Evolutionary conservation across 1,140 invertebrate genomes (phyloP).

Genomic region (Cydia strobilella): DNA sequence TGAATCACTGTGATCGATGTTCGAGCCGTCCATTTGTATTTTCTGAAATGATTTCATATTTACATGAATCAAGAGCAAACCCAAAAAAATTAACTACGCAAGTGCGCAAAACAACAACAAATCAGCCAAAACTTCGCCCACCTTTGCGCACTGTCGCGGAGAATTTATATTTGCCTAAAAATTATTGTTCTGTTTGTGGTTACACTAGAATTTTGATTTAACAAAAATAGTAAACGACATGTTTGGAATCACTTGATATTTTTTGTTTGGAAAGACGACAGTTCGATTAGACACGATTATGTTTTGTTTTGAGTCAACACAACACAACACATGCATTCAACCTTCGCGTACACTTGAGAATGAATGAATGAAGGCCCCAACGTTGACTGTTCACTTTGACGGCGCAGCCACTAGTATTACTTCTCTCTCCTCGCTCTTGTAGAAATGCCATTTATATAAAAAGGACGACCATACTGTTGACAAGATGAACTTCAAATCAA

Average conservation of each 20-base stretch:
- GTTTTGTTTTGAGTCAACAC: constrained; percentile 50
- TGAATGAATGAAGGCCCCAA: too few relatives aligned
- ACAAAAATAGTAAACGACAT: constrained; percentile 47
- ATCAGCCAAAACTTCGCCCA: constrained; percentile 41
- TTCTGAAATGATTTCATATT: constrained; percentile 8
- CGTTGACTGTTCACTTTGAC: too few relatives aligned
- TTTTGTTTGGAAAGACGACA: constrained; percentile 46
- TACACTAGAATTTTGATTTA: constrained; percentile 54
- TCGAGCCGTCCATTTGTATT: constrained; percentile 63
- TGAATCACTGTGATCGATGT: constrained; percentile 68
- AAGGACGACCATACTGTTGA: too few relatives aligned
- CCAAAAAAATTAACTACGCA: constrained; percentile 21
- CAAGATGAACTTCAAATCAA: too few relatives aligned
- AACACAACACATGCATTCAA: constrained; percentile 23
- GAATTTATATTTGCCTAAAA: constrained; percentile 41
- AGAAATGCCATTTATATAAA: too few relatives aligned
- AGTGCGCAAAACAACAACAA: constrained; percentile 33
- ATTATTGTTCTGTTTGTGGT: constrained; percentile 38
- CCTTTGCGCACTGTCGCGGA: constrained; percentile 41
- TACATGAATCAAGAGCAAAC: background rate
- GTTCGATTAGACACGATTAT: constrained; percentile 44
- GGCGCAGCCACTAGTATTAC: too few relatives aligned
- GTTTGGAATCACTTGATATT: constrained; percentile 46
- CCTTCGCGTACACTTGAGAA: constrained; percentile 18
- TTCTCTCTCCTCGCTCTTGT: too few relatives aligned